Evolutionary conservation across 2,797 vertebrate species (phyloP), one percentile per base, ranked within the genome.

Genomic region (Sebastes iracundus): DNA sequence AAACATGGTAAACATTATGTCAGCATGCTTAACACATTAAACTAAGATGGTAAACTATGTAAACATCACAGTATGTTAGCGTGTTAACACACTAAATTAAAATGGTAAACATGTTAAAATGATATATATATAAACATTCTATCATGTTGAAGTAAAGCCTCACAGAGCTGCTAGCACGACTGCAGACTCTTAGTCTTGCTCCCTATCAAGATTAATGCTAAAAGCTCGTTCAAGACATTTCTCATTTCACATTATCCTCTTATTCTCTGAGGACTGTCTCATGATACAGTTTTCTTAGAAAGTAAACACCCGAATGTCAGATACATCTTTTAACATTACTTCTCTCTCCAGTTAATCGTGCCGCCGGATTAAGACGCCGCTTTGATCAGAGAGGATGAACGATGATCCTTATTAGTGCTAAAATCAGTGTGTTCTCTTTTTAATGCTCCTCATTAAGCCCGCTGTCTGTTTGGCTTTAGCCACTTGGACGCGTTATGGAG

Each of bases 371-470:
- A 85, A 71, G 72, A 61, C 3, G 64, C 70, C 0, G 72, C 87
- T 94, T 90, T 92, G 88, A 93, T 93, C 88, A 84, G 23, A 49
- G 88, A 23, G 78, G 86, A 85, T 88, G 79, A 90, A 64, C 53
- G 32, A 76, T 85, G 79, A 89, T 88, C 79, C 83, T 72, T 62
- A 80, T 90, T 89, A 79, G 66, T 25, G 77, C 72, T 71, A 84
- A 87, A 83, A 83, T 89, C 92, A 81, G 79, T 28, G 42, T 88
- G 81, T 82, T 91, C 82, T 87, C 71, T 60, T 81, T 42, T 85
- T 65, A 74, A 77, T 65, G 76, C 82, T 88, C 62, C 84, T 87
- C 84, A 81, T 90, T 87, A 89, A 83, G 67, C 81, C 53, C 2
- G 46, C 86, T 86, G 84, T 87, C 90, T 93, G 89, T 92, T 90